Evolutionary conservation across 64 coral and sea anemone genomes (phyloP).

Genomic region (Montipora cactus): DNA sequence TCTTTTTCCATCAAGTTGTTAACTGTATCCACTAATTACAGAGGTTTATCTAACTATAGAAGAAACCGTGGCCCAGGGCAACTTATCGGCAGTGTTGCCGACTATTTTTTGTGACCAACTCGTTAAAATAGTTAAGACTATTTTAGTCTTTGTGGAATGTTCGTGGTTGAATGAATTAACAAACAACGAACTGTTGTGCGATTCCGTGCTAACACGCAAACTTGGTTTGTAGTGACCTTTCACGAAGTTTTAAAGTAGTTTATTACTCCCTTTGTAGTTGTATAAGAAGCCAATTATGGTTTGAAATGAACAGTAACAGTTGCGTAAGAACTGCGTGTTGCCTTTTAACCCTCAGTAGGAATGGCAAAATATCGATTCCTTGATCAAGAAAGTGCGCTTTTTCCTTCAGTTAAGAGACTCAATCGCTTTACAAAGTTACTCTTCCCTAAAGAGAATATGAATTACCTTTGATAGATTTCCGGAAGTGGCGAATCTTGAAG

Average conservation of each 20-base stretch:
- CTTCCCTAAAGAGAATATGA: no score
- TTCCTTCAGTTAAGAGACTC: no score
- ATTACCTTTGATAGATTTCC: neutral
- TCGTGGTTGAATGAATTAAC: neutral
- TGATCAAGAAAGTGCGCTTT: no score
- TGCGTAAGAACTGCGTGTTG: neutral
- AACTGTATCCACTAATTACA: neutral
- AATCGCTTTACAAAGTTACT: neutral
- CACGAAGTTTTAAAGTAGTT: neutral
- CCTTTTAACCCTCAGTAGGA: neutral
- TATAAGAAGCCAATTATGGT: neutral
- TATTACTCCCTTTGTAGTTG: neutral
- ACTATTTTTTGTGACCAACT: neutral
- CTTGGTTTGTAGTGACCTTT: neutral
- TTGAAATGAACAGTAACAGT: neutral
- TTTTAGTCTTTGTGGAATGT: conserved; percentile 32
- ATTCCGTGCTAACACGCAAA: neutral
- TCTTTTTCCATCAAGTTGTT: neutral
- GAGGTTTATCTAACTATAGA: neutral
- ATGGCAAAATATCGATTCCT: no score
- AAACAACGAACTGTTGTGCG: neutral
- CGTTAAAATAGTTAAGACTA: conserved; percentile 38
- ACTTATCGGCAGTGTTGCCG: neutral
- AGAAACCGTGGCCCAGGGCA: neutral
- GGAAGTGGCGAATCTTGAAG: neutral